phyloP scores from a whole-genome alignment of 2,888 invertebrate species.

The Oscheius onirici region DNA sequence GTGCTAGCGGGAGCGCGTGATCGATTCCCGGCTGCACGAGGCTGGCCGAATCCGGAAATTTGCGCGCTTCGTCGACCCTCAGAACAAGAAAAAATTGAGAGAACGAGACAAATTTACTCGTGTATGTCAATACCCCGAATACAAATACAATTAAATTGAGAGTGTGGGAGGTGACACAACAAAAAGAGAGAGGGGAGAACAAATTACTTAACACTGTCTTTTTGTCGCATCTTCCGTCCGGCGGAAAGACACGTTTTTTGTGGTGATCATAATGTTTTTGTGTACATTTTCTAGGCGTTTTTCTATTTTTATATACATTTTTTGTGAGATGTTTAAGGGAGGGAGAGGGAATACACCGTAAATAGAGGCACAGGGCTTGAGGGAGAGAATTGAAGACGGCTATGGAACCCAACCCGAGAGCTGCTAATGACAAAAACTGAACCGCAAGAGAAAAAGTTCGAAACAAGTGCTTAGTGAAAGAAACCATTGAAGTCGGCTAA shows the following conservation, averaged over 20 bases:
- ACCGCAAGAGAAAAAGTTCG: neutral
- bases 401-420: neutral
- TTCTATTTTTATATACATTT: conserved; percentile 14
- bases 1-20: too few relatives aligned
- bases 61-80: too few relatives aligned
- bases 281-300: conserved; percentile 35
- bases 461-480: neutral
- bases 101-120: too few relatives aligned
- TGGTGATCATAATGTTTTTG: conserved; percentile 4
- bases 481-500: neutral
- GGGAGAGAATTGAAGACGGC: neutral
- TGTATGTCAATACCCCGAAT: too few relatives aligned
- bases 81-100: too few relatives aligned
- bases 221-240: conserved; percentile 29
- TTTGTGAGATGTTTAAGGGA: neutral
- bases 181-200: conserved; percentile 25
- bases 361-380: neutral
- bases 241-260: conserved; percentile 33
- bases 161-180: conserved; percentile 13
- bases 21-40: too few relatives aligned
- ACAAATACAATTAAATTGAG: neutral
- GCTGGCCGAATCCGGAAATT: too few relatives aligned
- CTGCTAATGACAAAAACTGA: neutral
- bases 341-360: conserved; percentile 1
- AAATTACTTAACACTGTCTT: conserved; percentile 27